A percentile compares a stretch with the other conserved stretches of the same genome.
phyloP scores from a whole-genome alignment of 2,888 invertebrate genomes.

The Scaptomyza cyrtandrae region DNA sequence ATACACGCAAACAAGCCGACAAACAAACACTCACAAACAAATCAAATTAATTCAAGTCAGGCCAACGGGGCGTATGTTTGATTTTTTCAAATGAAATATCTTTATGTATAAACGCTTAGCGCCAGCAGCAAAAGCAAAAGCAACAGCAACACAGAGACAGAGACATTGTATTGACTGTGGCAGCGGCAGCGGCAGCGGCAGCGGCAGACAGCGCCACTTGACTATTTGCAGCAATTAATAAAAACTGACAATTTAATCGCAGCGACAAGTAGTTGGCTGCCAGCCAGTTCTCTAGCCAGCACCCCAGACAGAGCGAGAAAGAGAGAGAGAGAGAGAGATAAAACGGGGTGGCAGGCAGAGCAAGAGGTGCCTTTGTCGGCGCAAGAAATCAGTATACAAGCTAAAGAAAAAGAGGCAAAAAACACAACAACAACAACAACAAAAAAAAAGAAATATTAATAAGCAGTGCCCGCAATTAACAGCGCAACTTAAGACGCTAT shows the following conservation, averaged over 20 bases:
- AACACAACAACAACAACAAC: not conserved
- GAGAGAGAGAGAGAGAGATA: slow-evolving; percentile 6
- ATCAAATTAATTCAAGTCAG: slow-evolving; percentile 72
- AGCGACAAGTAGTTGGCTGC: slow-evolving; percentile 81
- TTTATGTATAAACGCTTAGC: slow-evolving; percentile 51
- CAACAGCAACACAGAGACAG: not conserved
- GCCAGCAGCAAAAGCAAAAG: slow-evolving; percentile 49
- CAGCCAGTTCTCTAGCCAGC: slow-evolving; percentile 53
- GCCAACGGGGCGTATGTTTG: slow-evolving; percentile 74
- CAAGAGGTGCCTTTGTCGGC: slow-evolving; percentile 72
- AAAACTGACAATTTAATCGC: slow-evolving; percentile 83
- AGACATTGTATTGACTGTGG: slow-evolving; percentile 13
- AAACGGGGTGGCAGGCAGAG: slow-evolving; percentile 10
- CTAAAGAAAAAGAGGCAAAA: slow-evolving; percentile 3
- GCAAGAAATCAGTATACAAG: slow-evolving; percentile 49
- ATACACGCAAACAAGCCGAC: slow-evolving; percentile 11
- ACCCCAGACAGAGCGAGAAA: slow-evolving; percentile 58
- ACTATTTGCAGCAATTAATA: slow-evolving; percentile 82
- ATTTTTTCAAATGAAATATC: slow-evolving; percentile 43
- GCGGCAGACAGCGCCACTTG: slow-evolving; percentile 44
- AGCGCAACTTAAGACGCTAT: slow-evolving; percentile 81
- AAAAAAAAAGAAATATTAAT: slow-evolving; percentile 59
- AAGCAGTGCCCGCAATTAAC: slow-evolving; percentile 81
- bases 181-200: slow-evolving; percentile 1
- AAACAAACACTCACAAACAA: slow-evolving; percentile 41